phyloP scores from a whole-genome alignment of 2,113 vertebrate species.

The Eptesicus fuscus region DNA sequence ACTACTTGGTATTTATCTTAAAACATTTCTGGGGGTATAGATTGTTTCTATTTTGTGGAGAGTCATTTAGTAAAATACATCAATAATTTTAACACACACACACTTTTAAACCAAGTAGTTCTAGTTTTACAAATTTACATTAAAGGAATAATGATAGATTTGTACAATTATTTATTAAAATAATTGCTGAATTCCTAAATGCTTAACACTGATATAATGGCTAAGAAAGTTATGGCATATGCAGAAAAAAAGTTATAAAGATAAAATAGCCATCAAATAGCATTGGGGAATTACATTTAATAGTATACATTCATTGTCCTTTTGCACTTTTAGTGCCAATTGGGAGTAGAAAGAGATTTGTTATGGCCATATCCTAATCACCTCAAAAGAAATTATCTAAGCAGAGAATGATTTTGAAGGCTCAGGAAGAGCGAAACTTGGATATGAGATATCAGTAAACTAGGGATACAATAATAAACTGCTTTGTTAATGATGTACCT shows the following conservation, averaged over 20 bases:
- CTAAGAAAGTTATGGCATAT: background rate
- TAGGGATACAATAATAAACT: background rate
- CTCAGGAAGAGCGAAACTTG: rapidly evolving
- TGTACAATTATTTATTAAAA: background rate
- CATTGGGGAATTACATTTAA: background rate
- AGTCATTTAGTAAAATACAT: background rate
- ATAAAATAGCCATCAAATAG: background rate
- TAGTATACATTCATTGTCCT: background rate
- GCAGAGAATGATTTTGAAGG: background rate
- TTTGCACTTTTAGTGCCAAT: background rate
- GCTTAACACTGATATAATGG: background rate
- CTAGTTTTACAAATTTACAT: background rate
- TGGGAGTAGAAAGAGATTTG: background rate
- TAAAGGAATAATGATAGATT: background rate
- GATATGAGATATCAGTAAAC: background rate
- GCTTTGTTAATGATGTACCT: background rate
- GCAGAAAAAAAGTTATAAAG: background rate
- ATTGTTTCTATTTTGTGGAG: background rate
- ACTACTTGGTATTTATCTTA: background rate
- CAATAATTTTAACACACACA: background rate
- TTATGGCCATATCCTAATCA: background rate
- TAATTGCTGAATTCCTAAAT: background rate
- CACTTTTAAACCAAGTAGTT: background rate
- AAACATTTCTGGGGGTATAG: background rate
- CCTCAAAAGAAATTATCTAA: background rate